phyloP scores from a whole-genome alignment of 2,888 invertebrate genomes.

The Torymus auratus region DNA sequence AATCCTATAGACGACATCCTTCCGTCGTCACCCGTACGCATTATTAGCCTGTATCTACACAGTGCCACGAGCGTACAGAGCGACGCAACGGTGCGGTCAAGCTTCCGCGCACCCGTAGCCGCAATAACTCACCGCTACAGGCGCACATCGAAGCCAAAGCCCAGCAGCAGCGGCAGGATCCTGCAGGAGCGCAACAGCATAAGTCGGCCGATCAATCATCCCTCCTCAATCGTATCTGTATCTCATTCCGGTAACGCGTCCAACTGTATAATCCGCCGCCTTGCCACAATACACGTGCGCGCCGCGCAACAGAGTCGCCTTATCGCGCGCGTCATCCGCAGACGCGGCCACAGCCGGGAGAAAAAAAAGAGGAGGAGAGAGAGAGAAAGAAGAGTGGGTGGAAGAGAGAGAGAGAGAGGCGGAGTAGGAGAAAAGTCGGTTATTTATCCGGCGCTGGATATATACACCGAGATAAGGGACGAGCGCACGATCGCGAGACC shows the following conservation, averaged over 20 bases:
- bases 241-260: slow-evolving; percentile 14
- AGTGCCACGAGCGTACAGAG: too few species aligned
- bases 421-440: slow-evolving; percentile 5
- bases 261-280: not conserved
- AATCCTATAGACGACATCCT: too few species aligned
- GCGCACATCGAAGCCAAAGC: not conserved
- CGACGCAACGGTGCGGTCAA: slow-evolving; percentile 2
- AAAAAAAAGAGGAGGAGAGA: too few species aligned
- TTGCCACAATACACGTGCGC: not conserved
- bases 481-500: too few species aligned
- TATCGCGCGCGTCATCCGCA: slow-evolving; percentile 27
- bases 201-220: slow-evolving; percentile 47
- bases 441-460: not conserved
- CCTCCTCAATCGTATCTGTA: slow-evolving; percentile 30
- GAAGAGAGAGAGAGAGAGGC: not conserved
- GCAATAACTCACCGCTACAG: slow-evolving; percentile 30
- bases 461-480: slow-evolving; percentile 27
- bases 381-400: not conserved
- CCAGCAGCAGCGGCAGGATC: slow-evolving; percentile 3
- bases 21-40: too few species aligned
- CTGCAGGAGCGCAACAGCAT: not conserved
- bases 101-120: not conserved
- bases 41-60: too few species aligned
- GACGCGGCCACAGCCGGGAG: too few species aligned
- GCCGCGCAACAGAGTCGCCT: not conserved